Conservation (phyloP, 1,140 invertebrate genomes). For the Macrosteles quadrilineatus region DNA sequence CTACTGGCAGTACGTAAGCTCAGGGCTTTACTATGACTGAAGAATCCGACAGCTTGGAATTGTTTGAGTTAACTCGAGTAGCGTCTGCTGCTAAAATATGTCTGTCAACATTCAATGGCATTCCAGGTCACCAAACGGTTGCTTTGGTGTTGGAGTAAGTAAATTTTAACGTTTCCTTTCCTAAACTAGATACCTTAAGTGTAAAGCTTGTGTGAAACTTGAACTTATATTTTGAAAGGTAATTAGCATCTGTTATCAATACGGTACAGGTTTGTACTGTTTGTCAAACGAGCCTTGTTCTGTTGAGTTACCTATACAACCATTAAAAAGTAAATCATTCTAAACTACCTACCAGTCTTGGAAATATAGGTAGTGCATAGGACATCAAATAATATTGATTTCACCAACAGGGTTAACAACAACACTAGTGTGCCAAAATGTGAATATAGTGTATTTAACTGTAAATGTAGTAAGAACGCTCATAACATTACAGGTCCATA, state of each 20-base stretch:
- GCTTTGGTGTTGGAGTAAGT: slow-evolving; percentile 20
- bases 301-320: not conserved
- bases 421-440: too few species aligned
- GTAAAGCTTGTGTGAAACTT: not conserved
- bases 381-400: too few species aligned
- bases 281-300: not conserved
- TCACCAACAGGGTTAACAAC: too few species aligned
- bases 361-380: too few species aligned
- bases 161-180: not conserved
- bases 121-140: not conserved
- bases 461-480: too few species aligned
- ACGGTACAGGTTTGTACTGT: not conserved
- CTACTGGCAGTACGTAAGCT: too few species aligned
- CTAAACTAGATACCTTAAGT: not conserved
- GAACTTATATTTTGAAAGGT: not conserved
- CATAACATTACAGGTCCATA: too few species aligned
- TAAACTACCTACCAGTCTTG: too few species aligned
- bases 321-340: not conserved
- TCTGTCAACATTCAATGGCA: slow-evolving; percentile 11
- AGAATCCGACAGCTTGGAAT: not conserved
- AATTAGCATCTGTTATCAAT: not conserved
- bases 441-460: too few species aligned
- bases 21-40: too few species aligned
- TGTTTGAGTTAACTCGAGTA: slow-evolving; percentile 14
- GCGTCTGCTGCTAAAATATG: slow-evolving; percentile 7